Base-by-base conservation (phyloP, 2,113 vertebrate species). In the Mesitornis unicolor region DNA sequence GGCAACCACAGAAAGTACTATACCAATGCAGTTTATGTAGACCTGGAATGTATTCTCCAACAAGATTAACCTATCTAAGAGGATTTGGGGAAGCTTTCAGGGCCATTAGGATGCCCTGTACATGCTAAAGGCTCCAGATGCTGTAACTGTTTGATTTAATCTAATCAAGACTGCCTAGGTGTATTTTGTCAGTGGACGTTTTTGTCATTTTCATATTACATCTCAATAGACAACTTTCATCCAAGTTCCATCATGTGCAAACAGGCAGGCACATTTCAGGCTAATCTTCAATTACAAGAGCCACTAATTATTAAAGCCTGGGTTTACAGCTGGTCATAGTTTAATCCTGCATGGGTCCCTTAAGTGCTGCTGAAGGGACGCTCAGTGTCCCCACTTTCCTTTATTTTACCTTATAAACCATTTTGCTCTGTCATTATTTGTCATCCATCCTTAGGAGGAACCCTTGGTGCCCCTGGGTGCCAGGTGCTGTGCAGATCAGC, bases 21-120 rank as follows among this genome's bases (percentile, higher is more conserved):
- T 1, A 93, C 82, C 95, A 97, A 94, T 68, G 88, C 75, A 93
- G 88, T 97, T 96, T 86, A 93, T 94, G 82, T 71, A 96, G 96
- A 97, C 96, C 93, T 97, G 94, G 95, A 98, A 94, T 95, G 94
- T 89, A 85, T 97, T 97, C 93, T 98, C 95, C 97, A 98, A 97
- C 26, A 20, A 97, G 97, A 98, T 98, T 98, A 98, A 95, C 92
- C 77, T 89, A 96, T 77, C 67, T 98, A 98, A 98, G 97, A 98
- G 97, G 98, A 98, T 98, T 98, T 96, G 87, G 81, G 88, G 91
- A 97, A 68, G 90, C 97, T 97, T 96, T 97, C 89, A 95, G 96
- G 79, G 96, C 96, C 97, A 97, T 98, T 98, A 96, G 90, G 96
- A 97, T 97, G 97, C 97, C 97, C 97, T 24, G n/a, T 96, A 97